Conservation (phyloP, 1,140 invertebrate species). For the Heliconius hermathena region DNA sequence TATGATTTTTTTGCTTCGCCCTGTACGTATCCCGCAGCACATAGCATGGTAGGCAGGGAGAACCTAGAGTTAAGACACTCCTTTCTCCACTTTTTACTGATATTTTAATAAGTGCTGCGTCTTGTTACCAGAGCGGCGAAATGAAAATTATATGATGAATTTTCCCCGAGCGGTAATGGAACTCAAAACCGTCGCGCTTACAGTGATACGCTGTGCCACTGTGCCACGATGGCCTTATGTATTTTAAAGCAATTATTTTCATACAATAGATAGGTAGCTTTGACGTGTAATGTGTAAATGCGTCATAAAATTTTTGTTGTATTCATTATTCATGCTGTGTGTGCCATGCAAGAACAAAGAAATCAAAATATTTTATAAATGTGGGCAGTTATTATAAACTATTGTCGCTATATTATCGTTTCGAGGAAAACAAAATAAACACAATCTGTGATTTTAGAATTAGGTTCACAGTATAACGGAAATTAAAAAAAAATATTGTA, state of each 20-base stretch:
- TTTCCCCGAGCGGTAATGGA: too few species aligned
- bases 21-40: too few species aligned
- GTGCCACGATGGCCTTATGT: too few species aligned
- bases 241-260: constrained; percentile 6
- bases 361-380: background rate
- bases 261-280: constrained; percentile 7
- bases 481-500: too few species aligned
- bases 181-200: too few species aligned
- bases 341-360: background rate
- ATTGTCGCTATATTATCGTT: background rate
- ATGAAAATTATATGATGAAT: too few species aligned
- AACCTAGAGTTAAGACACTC: too few species aligned
- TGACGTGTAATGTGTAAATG: background rate
- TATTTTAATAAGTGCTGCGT: too few species aligned
- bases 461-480: background rate
- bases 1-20: background rate
- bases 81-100: too few species aligned
- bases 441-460: background rate
- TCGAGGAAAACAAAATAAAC: background rate
- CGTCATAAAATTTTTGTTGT: constrained; percentile 28
- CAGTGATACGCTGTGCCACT: too few species aligned
- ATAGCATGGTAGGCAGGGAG: too few species aligned
- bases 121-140: too few species aligned
- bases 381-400: background rate
- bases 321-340: background rate